Percentiles rank a stretch among this genome's conserved stretches.
Conservation (phyloP, 2,113 vertebrate genomes). For the Raja brachyura region DNA sequence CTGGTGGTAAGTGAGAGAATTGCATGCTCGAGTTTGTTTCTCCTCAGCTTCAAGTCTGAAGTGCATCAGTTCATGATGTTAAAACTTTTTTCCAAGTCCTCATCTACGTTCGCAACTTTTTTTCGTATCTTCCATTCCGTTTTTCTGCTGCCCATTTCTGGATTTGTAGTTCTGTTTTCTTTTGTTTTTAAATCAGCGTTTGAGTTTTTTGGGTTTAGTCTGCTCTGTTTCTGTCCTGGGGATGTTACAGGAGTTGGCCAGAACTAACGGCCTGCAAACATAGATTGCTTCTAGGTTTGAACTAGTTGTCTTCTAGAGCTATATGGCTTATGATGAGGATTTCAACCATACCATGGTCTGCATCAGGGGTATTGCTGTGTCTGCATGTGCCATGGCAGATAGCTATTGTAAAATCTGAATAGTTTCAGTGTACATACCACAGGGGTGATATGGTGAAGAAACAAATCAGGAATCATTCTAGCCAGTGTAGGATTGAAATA, state of each 20-base stretch:
- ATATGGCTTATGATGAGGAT: constrained; percentile 29
- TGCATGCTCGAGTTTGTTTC: constrained; percentile 91
- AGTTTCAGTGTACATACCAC: neutral
- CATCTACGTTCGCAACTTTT: constrained; percentile 63
- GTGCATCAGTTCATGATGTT: constrained; percentile 69
- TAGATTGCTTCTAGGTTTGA: constrained; percentile 1
- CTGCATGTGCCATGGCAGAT: constrained; percentile 21
- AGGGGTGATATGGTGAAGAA: neutral
- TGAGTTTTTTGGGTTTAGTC: constrained; percentile 55
- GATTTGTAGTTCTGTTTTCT: constrained; percentile 43
- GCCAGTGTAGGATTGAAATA: neutral
- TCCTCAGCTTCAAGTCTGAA: constrained; percentile 75
- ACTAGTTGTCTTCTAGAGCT: constrained; percentile 1
- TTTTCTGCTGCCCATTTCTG: constrained; percentile 41
- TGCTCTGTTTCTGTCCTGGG: constrained; percentile 47
- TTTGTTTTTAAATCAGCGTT: constrained; percentile 71
- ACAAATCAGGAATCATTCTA: neutral
- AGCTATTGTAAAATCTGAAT: constrained; percentile 14
- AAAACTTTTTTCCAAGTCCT: constrained; percentile 57
- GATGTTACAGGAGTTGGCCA: constrained; percentile 31
- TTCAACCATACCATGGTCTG: neutral
- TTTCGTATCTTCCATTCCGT: constrained; percentile 41
- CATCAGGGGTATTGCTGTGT: neutral
- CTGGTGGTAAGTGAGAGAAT: constrained; percentile 91
- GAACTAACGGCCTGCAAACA: constrained; percentile 19